Conservation (phyloP, 2,113 vertebrate genomes). For the Fulmarus glacialis region DNA sequence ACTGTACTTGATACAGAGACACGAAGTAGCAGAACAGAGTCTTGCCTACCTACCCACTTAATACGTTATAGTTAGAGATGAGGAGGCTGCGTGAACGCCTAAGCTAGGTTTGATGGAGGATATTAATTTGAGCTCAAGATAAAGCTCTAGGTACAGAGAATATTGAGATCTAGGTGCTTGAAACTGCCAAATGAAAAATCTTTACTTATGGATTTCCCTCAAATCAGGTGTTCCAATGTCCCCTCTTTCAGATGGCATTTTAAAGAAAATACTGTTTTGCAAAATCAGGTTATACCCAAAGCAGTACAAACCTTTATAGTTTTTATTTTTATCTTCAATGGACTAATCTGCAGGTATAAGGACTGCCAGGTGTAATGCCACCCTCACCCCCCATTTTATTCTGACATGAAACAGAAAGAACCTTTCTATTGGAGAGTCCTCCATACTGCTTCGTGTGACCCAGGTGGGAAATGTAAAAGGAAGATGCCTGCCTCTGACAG, state of each 20-base stretch:
- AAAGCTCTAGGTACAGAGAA: background rate
- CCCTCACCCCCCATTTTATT: background rate
- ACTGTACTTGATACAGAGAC: background rate
- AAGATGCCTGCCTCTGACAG: background rate
- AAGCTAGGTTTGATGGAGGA: background rate
- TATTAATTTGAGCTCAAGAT: background rate
- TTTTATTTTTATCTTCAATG: background rate
- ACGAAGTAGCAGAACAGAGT: background rate
- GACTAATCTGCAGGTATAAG: background rate
- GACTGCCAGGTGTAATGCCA: background rate
- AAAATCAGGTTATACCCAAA: background rate
- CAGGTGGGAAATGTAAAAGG: background rate
- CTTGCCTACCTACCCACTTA: constrained; percentile 17
- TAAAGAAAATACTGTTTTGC: background rate
- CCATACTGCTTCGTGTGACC: background rate
- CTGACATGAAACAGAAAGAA: background rate
- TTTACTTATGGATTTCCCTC: background rate
- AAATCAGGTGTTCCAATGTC: background rate
- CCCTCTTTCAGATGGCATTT: background rate
- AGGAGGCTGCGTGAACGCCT: constrained; percentile 10
- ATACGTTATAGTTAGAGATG: constrained; percentile 19
- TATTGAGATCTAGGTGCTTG: background rate
- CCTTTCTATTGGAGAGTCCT: background rate
- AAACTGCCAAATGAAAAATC: background rate
- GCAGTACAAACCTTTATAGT: accelerated